Conservation (phyloP, 2,888 invertebrate genomes). For the Dryobota labecula region DNA sequence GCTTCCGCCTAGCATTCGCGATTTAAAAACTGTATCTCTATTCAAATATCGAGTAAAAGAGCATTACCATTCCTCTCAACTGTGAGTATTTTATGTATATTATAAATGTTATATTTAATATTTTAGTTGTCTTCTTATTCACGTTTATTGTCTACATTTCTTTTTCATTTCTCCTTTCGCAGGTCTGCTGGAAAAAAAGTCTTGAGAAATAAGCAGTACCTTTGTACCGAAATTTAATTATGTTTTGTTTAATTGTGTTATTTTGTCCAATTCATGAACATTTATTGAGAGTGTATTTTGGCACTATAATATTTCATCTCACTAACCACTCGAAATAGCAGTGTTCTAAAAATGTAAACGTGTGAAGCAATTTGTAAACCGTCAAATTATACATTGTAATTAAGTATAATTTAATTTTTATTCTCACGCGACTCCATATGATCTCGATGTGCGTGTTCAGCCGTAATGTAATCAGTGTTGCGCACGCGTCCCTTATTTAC, state of each 20-base stretch:
- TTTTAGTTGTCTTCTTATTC: too few relatives aligned
- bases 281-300: neutral
- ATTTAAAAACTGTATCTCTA: too few relatives aligned
- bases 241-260: neutral
- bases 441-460: conserved; percentile 73
- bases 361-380: conserved; percentile 17
- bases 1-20: too few relatives aligned
- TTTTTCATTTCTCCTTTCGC: too few relatives aligned
- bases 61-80: too few relatives aligned
- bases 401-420: conserved; percentile 62
- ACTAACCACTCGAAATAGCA: neutral
- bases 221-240: too few relatives aligned
- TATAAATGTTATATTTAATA: too few relatives aligned
- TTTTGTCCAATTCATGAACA: neutral
- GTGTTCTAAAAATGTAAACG: neutral
- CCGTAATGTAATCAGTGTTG: conserved; percentile 85
- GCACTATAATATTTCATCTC: neutral
- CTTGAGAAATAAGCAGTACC: too few relatives aligned
- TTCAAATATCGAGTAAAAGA: too few relatives aligned
- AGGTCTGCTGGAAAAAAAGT: too few relatives aligned
- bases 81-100: too few relatives aligned
- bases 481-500: conserved; percentile 88
- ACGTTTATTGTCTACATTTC: too few relatives aligned
- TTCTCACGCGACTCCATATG: conserved; percentile 70
- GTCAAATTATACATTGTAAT: conserved; percentile 26